Evolutionary conservation across 2,888 invertebrate species (phyloP).

Genomic region (Phytoseiulus persimilis): DNA sequence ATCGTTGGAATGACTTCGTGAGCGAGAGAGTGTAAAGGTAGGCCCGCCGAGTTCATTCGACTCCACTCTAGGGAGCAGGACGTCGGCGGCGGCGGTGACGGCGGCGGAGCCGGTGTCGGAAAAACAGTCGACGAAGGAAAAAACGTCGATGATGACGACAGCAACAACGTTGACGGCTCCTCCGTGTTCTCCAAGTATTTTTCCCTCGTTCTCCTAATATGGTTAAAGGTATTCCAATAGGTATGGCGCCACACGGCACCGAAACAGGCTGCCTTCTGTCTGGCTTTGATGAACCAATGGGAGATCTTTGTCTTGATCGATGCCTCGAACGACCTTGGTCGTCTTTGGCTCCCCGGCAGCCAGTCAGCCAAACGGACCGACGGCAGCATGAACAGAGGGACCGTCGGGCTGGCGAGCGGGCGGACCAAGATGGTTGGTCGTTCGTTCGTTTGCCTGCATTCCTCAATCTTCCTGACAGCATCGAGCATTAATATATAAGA

Average conservation of each 20-base stretch:
- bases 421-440: too few species aligned
- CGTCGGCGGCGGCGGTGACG: not conserved
- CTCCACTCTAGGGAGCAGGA: not conserved
- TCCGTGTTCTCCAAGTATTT: not conserved
- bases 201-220: not conserved
- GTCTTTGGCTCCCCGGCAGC: too few species aligned
- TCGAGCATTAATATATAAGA: too few species aligned
- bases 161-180: not conserved
- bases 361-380: too few species aligned
- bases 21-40: not conserved
- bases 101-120: not conserved
- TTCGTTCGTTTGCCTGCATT: too few species aligned
- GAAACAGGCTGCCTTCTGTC: not conserved
- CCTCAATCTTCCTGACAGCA: too few species aligned
- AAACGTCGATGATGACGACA: not conserved
- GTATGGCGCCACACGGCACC: not conserved
- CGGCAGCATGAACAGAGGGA: too few species aligned
- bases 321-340: too few species aligned
- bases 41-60: not conserved
- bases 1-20: not conserved
- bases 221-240: not conserved
- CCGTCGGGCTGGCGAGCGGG: too few species aligned
- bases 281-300: not conserved
- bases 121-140: not conserved
- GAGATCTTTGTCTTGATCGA: not conserved